Percentiles rank a stretch among this genome's conserved stretches.
phyloP scores from a whole-genome alignment of 2,113 vertebrate species.

The Chloropsis cyanopogon region DNA sequence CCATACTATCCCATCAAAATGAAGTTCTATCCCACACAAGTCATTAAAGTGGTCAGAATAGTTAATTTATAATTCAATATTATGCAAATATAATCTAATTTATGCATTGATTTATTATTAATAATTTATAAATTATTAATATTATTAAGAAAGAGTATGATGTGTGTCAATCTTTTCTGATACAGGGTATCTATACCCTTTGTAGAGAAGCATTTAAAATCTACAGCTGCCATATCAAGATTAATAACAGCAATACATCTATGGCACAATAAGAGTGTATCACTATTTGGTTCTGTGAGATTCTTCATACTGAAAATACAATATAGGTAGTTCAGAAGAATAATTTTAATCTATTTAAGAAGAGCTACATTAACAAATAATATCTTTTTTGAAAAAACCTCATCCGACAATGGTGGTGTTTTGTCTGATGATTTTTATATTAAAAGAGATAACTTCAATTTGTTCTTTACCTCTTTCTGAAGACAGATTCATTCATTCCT shows the following conservation, averaged over 20 bases:
- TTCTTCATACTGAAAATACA: constrained; percentile 3
- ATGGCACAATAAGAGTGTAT: not conserved
- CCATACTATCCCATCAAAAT: not conserved
- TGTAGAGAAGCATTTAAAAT: not conserved
- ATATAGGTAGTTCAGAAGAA: not conserved
- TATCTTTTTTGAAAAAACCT: not conserved
- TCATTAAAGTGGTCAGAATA: not conserved
- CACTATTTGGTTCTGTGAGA: not conserved
- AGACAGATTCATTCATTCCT: not conserved
- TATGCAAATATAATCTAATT: not conserved
- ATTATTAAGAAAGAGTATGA: not conserved
- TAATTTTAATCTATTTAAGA: constrained; percentile 15
- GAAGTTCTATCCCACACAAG: not conserved
- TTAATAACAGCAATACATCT: constrained; percentile 18
- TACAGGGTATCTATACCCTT: not conserved
- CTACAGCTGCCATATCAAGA: not conserved
- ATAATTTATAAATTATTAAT: no score
- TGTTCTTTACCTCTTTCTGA: not conserved
- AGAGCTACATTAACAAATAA: not conserved
- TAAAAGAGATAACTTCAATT: not conserved
- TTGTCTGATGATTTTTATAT: not conserved
- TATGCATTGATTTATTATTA: not conserved
- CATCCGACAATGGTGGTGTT: not conserved
- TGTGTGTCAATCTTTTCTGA: not conserved
- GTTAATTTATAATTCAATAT: not conserved